Evolutionary conservation across 2,888 invertebrate species (phyloP).

Genomic region (Crocallis elinguaria): DNA sequence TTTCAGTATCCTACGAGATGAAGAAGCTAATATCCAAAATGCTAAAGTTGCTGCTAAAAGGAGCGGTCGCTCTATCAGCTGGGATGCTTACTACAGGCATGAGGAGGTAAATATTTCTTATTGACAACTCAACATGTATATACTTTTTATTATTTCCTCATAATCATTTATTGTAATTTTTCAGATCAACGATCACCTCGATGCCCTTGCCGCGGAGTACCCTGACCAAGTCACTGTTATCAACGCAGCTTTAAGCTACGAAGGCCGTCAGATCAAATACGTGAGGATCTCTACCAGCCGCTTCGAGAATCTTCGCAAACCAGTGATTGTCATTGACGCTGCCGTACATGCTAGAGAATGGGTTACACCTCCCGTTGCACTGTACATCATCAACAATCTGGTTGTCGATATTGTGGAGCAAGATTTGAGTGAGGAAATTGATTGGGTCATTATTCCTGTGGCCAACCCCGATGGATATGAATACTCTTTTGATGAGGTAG

Average conservation of each 20-base stretch:
- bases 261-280: conserved; percentile 85
- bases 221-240: conserved; percentile 80
- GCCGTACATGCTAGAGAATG: conserved; percentile 89
- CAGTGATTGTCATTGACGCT: conserved; percentile 85
- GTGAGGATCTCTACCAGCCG: conserved; percentile 85
- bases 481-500: conserved; percentile 82
- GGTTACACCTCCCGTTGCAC: conserved; percentile 88
- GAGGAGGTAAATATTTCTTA: conserved; percentile 53
- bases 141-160: not conserved
- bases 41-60: conserved; percentile 48
- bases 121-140: not conserved
- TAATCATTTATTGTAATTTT: conserved; percentile 23
- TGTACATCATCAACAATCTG: conserved; percentile 88
- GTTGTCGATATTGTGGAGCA: conserved; percentile 81
- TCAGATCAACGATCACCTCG: conserved; percentile 82
- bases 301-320: conserved; percentile 74
- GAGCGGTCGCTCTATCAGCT: conserved; percentile 62
- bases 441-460: conserved; percentile 88
- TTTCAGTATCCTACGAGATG: conserved; percentile 65
- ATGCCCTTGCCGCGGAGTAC: conserved; percentile 67
- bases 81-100: conserved; percentile 66
- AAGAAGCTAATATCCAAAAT: conserved; percentile 56
- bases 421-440: conserved; percentile 81
- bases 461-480: conserved; percentile 91
- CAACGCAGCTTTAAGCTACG: conserved; percentile 83